A percentile compares a stretch with the other conserved stretches of the same genome.
phyloP scores from a whole-genome alignment of 2,797 vertebrate genomes.

The Takifugu ocellatus region DNA sequence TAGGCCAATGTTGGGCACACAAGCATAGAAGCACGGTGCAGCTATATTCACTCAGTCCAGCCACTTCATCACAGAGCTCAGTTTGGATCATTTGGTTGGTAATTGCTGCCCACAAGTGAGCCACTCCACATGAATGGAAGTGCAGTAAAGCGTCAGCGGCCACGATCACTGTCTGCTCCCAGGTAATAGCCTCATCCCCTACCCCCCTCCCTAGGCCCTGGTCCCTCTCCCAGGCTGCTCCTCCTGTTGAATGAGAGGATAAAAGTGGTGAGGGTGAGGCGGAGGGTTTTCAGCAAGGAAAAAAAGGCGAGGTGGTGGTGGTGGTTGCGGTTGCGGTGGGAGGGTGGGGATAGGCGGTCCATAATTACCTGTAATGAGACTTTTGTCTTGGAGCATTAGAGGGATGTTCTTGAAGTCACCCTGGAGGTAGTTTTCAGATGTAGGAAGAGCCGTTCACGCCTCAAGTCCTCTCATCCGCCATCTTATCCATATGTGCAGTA shows the following conservation, averaged over 20 bases:
- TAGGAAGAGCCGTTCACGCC: slow-evolving; percentile 62
- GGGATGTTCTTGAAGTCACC: slow-evolving; percentile 91
- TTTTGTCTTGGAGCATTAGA: slow-evolving; percentile 92
- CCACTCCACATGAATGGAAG: slow-evolving; percentile 82
- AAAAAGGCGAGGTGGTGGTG: slow-evolving; percentile 44
- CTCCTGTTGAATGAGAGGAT: slow-evolving; percentile 71
- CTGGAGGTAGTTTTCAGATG: slow-evolving; percentile 77
- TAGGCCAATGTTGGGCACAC: slow-evolving; percentile 31
- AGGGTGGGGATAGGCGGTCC: slow-evolving; percentile 76
- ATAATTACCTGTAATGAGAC: slow-evolving; percentile 96
- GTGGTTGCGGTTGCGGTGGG: no score
- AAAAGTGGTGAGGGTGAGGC: slow-evolving; percentile 65
- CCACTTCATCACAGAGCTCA: slow-evolving; percentile 67
- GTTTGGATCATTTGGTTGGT: slow-evolving; percentile 77
- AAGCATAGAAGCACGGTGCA: slow-evolving; percentile 41
- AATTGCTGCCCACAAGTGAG: slow-evolving; percentile 80
- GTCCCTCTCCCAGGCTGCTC: slow-evolving; percentile 38
- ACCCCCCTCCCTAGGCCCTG: slow-evolving; percentile 21
- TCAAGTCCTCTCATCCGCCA: slow-evolving; percentile 69
- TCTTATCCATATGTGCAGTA: slow-evolving; percentile 86
- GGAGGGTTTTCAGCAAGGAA: slow-evolving; percentile 28
- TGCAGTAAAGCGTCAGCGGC: slow-evolving; percentile 72
- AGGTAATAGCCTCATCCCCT: slow-evolving; percentile 69
- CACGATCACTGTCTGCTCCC: slow-evolving; percentile 71
- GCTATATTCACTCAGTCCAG: slow-evolving; percentile 56